These are phyloP conservation scores for Eueremaeus valkanovi DNA, from an alignment of 2,888 invertebrate genomes.

Conservation along the genomic window DNA sequence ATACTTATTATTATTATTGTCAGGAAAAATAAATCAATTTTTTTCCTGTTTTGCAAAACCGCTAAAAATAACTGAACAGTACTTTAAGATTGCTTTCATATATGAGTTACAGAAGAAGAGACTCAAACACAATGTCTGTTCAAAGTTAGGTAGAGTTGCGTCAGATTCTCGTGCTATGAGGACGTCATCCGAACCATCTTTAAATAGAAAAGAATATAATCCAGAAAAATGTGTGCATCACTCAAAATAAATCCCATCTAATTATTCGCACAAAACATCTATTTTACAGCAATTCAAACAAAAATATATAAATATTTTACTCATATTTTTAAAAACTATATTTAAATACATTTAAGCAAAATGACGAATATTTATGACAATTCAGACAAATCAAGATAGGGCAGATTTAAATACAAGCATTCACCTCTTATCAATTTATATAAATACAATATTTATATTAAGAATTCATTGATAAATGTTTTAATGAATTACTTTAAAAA, in stretches of 20 bases:
- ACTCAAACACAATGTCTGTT: neutral
- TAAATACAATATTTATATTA: too few relatives aligned
- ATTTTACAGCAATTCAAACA: too few relatives aligned
- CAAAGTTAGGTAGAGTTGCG: neutral
- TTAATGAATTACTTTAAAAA: too few relatives aligned
- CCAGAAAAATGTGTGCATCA: neutral
- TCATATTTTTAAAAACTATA: too few relatives aligned
- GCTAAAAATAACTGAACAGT: neutral
- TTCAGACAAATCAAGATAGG: too few relatives aligned
- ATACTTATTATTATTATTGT: neutral
- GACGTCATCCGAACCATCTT: constrained; percentile 19
- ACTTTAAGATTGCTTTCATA: neutral
- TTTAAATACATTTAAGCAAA: neutral
- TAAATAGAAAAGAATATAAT: neutral
- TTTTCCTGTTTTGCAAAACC: neutral
- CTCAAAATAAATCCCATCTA: constrained; percentile 36
- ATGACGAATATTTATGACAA: too few relatives aligned
- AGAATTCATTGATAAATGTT: too few relatives aligned
- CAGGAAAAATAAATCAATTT: neutral
- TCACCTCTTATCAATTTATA: too few relatives aligned
- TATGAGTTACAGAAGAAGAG: neutral
- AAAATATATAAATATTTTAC: too few relatives aligned
- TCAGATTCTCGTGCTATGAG: constrained; percentile 8
- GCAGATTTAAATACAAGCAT: too few relatives aligned
- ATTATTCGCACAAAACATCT: too few relatives aligned